phyloP scores from a whole-genome alignment of 2,113 vertebrate genomes.

The Larimichthys crocea region DNA sequence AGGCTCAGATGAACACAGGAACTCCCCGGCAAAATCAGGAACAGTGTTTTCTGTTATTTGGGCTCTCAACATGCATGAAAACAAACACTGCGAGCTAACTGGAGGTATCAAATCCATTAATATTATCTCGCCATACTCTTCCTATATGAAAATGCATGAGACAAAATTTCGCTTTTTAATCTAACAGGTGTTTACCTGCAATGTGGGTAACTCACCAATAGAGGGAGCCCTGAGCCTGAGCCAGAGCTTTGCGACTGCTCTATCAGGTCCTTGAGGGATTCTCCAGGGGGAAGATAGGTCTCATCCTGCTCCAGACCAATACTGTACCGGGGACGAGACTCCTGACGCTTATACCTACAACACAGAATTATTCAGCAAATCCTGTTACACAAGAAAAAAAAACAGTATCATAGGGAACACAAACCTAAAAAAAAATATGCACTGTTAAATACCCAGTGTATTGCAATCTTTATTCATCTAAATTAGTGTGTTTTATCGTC shows the following conservation, averaged over 20 bases:
- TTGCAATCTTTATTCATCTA: not conserved
- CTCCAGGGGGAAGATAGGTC: slow-evolving; percentile 92
- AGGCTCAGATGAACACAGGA: not conserved
- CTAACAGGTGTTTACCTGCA: slow-evolving; percentile 26
- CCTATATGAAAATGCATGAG: not conserved
- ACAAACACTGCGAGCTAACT: not conserved
- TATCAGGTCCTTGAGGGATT: slow-evolving; percentile 95
- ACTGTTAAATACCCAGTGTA: not conserved
- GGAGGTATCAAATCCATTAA: not conserved
- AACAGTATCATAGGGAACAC: no score
- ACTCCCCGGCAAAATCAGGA: not conserved
- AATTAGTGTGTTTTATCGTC: not conserved
- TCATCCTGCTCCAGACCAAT: slow-evolving; percentile 96
- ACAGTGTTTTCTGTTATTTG: not conserved
- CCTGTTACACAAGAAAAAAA: not conserved
- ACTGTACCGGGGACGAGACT: slow-evolving; percentile 90
- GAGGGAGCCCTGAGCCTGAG: slow-evolving; percentile 98
- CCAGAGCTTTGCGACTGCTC: slow-evolving; percentile 98
- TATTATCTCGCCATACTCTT: not conserved
- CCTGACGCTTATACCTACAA: slow-evolving; percentile 91
- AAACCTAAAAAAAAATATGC: not conserved
- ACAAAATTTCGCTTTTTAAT: not conserved
- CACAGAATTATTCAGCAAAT: not conserved
- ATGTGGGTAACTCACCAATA: slow-evolving; percentile 88
- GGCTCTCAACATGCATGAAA: not conserved